phyloP scores from a whole-genome alignment of 2,113 vertebrate species.

The Cryptotis parvus region DNA sequence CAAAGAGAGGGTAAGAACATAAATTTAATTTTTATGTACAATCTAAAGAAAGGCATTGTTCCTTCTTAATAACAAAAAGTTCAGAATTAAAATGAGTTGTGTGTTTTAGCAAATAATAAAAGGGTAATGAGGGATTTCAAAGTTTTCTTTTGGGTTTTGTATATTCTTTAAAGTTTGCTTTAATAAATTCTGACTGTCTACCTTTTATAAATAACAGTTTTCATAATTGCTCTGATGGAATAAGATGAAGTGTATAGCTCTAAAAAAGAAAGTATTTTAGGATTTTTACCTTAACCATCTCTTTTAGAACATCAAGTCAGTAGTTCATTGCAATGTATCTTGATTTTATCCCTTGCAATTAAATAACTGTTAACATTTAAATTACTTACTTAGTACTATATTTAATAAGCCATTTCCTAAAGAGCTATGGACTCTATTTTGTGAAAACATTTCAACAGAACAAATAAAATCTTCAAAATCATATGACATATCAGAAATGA shows the following conservation, averaged over 20 bases:
- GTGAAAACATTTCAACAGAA: neutral
- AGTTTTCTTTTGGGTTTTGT: too few species aligned
- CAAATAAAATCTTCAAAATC: neutral
- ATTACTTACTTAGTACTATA: neutral
- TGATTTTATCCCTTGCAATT: neutral
- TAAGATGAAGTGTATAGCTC: neutral
- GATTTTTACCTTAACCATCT: neutral
- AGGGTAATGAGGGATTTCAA: neutral
- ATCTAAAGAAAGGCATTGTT: constrained; percentile 38
- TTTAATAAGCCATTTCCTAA: neutral
- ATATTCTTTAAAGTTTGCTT: neutral
- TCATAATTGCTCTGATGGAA: neutral
- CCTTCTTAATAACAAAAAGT: constrained; percentile 18
- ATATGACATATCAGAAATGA: neutral
- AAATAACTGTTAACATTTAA: neutral
- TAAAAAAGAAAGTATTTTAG: neutral
- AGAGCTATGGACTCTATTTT: neutral
- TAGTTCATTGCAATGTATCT: neutral
- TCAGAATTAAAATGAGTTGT: constrained; percentile 49
- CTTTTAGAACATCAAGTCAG: neutral
- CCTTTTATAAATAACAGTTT: neutral
- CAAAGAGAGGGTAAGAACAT: constrained; percentile 38
- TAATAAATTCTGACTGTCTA: neutral
- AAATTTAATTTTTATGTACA: constrained; percentile 58
- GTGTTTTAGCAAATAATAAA: constrained; percentile 1